These are phyloP conservation scores for Lasius fuliginosus DNA, from an alignment of 2,888 invertebrate species.

Conservation along the genomic window DNA sequence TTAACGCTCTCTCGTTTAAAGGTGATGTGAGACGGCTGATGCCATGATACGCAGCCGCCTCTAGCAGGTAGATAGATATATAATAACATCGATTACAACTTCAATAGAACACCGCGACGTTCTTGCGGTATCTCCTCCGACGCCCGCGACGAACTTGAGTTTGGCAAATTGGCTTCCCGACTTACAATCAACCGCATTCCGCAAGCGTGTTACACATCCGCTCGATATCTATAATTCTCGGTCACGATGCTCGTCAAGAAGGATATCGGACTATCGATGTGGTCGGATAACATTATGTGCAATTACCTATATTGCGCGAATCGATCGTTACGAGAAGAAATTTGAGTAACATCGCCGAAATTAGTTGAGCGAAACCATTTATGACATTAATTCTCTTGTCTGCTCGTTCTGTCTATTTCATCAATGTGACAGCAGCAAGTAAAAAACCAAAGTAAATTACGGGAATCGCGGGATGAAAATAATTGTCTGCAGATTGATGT, in stretches of 20 bases:
- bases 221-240: constrained; percentile 63
- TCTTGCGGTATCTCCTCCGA: constrained; percentile 68
- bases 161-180: constrained; percentile 77
- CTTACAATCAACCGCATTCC: constrained; percentile 77
- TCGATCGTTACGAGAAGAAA: constrained; percentile 26
- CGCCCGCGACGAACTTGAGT: constrained; percentile 71
- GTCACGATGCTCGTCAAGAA: constrained; percentile 29
- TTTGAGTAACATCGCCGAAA: background rate
- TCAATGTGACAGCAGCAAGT: background rate
- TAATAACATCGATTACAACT: constrained; percentile 74
- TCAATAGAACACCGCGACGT: constrained; percentile 71
- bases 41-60: constrained; percentile 57
- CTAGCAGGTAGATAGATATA: constrained; percentile 49
- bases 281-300: constrained; percentile 2
- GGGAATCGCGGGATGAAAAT: background rate
- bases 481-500: background rate
- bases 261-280: constrained; percentile 62
- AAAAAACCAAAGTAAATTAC: constrained; percentile 10
- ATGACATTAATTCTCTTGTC: background rate
- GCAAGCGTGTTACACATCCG: constrained; percentile 70
- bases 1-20: constrained; percentile 56
- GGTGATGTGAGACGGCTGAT: constrained; percentile 43
- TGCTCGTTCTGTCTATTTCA: background rate
- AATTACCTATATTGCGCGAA: constrained; percentile 2
- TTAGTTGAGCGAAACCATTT: background rate